These are phyloP conservation scores for Steromphala cineraria DNA, from an alignment of 2,888 invertebrate species.

Conservation along the genomic window DNA sequence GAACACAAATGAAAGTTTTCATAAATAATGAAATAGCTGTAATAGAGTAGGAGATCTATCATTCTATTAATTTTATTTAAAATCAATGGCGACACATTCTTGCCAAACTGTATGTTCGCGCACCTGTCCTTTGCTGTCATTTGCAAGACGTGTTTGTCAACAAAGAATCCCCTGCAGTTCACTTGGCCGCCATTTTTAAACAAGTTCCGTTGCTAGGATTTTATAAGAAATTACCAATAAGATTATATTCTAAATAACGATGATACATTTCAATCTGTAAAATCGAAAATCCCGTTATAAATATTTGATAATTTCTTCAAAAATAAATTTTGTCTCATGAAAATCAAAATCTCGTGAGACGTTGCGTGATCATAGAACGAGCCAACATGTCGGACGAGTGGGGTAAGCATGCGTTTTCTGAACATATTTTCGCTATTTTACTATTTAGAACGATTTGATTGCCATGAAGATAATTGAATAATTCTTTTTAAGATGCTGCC, in stretches of 20 bases:
- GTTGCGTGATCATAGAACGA: neutral
- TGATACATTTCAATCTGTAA: neutral
- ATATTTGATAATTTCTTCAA: neutral
- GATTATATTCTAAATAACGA: too few relatives aligned
- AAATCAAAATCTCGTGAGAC: neutral
- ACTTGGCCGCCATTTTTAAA: slow-evolving; percentile 41
- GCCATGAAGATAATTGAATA: neutral
- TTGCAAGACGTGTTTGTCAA: too few relatives aligned
- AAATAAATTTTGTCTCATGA: neutral
- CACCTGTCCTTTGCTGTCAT: too few relatives aligned
- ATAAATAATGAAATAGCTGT: too few relatives aligned
- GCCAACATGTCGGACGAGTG: slow-evolving; percentile 33
- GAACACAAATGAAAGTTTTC: too few relatives aligned
- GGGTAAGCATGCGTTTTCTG: slow-evolving; percentile 45
- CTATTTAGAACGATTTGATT: too few relatives aligned
- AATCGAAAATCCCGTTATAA: neutral
- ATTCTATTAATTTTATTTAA: too few relatives aligned
- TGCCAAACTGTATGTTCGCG: too few relatives aligned
- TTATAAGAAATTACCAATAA: too few relatives aligned
- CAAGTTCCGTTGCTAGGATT: slow-evolving; percentile 27
- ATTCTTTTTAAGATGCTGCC: slow-evolving; percentile 67
- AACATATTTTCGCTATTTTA: neutral
- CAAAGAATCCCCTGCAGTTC: neutral
- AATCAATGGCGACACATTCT: too few relatives aligned
- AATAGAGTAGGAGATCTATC: too few relatives aligned